Evolutionary conservation across 2,888 invertebrate genomes (phyloP).

Genomic region (Epinotia ramella): DNA sequence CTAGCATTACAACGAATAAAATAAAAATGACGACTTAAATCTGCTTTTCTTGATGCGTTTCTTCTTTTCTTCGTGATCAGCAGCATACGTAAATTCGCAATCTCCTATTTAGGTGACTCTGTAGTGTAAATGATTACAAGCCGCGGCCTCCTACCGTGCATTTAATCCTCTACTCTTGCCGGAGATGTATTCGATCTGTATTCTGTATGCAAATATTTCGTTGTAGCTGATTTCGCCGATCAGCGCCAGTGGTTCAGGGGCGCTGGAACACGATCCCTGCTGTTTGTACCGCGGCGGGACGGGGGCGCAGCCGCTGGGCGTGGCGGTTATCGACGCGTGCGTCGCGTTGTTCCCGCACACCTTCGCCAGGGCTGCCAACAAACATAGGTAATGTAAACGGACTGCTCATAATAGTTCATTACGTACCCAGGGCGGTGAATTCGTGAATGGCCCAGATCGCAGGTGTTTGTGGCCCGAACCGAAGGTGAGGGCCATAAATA

Average conservation of each 20-base stretch:
- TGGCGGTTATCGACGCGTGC: slow-evolving; percentile 98
- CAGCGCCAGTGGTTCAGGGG: slow-evolving; percentile 97
- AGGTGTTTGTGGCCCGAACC: too few species aligned
- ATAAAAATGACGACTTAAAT: neutral
- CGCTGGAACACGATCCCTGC: slow-evolving; percentile 98
- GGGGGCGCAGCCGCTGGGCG: slow-evolving; percentile 93
- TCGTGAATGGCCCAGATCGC: too few species aligned
- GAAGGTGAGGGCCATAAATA: too few species aligned
- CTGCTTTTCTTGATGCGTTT: too few species aligned
- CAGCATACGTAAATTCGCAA: neutral
- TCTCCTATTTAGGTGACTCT: neutral
- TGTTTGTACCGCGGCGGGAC: slow-evolving; percentile 91
- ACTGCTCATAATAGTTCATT: too few species aligned
- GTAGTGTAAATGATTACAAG: neutral
- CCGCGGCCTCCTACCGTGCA: neutral
- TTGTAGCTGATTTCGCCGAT: slow-evolving; percentile 93
- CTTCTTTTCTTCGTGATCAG: neutral
- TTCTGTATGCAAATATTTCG: neutral
- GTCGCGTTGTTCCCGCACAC: slow-evolving; percentile 96
- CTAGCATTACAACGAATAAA: neutral
- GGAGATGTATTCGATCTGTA: neutral
- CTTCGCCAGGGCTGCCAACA: slow-evolving; percentile 97
- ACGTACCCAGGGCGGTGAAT: too few species aligned
- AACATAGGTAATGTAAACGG: slow-evolving; percentile 88
- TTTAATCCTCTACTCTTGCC: neutral